Base-by-base conservation (phyloP, 2,797 vertebrate genomes). In the Leptoclinus maculatus region DNA sequence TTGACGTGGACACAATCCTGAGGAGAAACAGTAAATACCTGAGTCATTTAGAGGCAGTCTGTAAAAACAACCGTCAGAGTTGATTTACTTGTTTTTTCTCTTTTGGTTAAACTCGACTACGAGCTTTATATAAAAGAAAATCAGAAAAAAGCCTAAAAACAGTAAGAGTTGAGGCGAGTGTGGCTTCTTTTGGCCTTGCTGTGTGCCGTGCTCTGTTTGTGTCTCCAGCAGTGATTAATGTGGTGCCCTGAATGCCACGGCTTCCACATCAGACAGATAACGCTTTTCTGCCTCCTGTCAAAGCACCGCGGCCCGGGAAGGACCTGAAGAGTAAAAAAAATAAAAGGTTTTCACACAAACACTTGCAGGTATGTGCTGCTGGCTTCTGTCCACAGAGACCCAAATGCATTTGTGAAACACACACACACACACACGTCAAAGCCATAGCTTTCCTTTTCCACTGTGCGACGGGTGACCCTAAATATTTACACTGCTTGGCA, bases 401-500 rank as follows among this genome's bases (percentile, higher is more conserved):
- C 5, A 63, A 25, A 70, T 49, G 29, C 29, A 51, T 64, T 45
- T 19, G 16, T 17, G 34, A 71, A 39, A 57, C 66, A 38, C 74
- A 47, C 49, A 38, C 39, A 43, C 54, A 53, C 47, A 64, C 45
- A 69, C 43, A 21, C 57, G 73, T 72, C 34, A 81, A 80, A 84
- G 73, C 83, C 76, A 75, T 80, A 82, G 89, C 87, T 92, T 92
- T 91, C 85, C 90, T 93, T 95, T 95, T 94, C 93, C 94, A 93
- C 80, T 94, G 92, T 89, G 91, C 87, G 92, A 93, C 91, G 75
- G 90, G 91, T 91, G 92, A 95, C 93, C 93, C 92, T 95, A 95
- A 95, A 95, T 95, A 95, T 95, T 95, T 95, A 95, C 90, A 90
- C 88, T 86, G 83, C 89, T 87, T 94, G 94, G 93, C 94, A 94